Base-by-base conservation (phyloP, 2,113 vertebrate genomes). In the Gymnorhina tibicen region DNA sequence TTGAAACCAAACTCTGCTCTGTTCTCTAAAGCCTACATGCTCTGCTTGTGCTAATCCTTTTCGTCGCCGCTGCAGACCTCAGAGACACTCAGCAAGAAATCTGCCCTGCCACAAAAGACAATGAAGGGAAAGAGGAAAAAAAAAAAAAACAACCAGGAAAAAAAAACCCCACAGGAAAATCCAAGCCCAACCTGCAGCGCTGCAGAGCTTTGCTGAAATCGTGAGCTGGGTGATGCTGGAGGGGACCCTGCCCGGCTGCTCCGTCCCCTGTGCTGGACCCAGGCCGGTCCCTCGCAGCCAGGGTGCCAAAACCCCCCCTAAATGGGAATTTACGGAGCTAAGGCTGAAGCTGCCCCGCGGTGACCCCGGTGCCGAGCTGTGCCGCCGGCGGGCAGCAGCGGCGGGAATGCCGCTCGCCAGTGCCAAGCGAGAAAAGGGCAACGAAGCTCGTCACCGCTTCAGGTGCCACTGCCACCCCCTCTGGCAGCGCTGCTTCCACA, bases 1-100 rank as follows among this genome's bases (percentile, higher is more conserved):
- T 97, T 96, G 98, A 97, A 96, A 97, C 97, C 96, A 93, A 97
- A 97, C 97, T 97, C 91, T 75, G 96, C 95, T 98, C 97, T 97
- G 98, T 96, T 97, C 97, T 97, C 97, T 96, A 97, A 96, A 97
- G 97, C 98, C 97, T 96, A 98, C 96, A 90, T 84, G 96, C 97
- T 88, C 88, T 50, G 97, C 97, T 95, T 81, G 91, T 69, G n/a
- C 96, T 98, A 97, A 98, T 98, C 98, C 98, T 96, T 91, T 95
- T 93, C 97, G 93, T 44, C 28, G 93, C 69, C 0, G 76, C 95
- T 39, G 97, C 81, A 41, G 91, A 90, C 92, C 96, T 86, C 95
- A 80, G 91, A 89, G 89, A 62, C 37, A 60, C 79, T 60, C 93
- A 75, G 96, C 55, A 88, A 93, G 93, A 81, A 95, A 92, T 63